Percentiles rank a stretch among this genome's conserved stretches.
Evolutionary conservation across 2,888 invertebrate species (phyloP).

Genomic region (Cephonodes hylas): DNA sequence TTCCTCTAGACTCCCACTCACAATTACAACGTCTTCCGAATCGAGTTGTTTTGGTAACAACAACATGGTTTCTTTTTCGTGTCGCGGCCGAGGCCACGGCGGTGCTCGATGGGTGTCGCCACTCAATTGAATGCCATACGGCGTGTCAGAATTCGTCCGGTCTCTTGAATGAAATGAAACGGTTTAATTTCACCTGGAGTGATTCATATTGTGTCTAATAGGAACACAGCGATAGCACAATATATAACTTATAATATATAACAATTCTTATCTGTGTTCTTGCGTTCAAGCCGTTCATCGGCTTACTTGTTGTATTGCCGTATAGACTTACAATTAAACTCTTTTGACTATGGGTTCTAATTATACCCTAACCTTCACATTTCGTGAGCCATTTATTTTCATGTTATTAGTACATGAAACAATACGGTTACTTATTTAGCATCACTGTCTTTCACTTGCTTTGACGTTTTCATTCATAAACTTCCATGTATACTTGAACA

Average conservation of each 20-base stretch:
- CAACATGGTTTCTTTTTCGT: constrained; percentile 52
- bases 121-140: constrained; percentile 44
- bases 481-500: not conserved
- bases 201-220: constrained; percentile 2
- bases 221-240: not conserved
- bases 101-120: constrained; percentile 42
- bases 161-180: constrained; percentile 32
- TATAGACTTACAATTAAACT: not conserved
- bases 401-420: not conserved
- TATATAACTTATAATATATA: not conserved
- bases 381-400: not conserved
- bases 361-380: not conserved
- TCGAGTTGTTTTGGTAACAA: constrained; percentile 48
- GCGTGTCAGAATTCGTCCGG: constrained; percentile 38
- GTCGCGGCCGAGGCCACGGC: constrained; percentile 42
- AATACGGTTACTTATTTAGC: not conserved
- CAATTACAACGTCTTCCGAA: constrained; percentile 26
- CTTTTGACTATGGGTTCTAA: not conserved
- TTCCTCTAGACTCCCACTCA: not conserved
- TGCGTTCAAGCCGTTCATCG: not conserved
- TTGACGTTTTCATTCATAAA: not conserved
- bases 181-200: constrained; percentile 4
- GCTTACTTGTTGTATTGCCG: not conserved
- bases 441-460: no score
- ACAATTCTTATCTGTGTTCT: not conserved